Percentiles rank a stretch among this genome's conserved stretches.
These are phyloP conservation scores for Delphinapterus leucas DNA, from an alignment of 2,113 vertebrate species.

Conservation along the genomic window DNA sequence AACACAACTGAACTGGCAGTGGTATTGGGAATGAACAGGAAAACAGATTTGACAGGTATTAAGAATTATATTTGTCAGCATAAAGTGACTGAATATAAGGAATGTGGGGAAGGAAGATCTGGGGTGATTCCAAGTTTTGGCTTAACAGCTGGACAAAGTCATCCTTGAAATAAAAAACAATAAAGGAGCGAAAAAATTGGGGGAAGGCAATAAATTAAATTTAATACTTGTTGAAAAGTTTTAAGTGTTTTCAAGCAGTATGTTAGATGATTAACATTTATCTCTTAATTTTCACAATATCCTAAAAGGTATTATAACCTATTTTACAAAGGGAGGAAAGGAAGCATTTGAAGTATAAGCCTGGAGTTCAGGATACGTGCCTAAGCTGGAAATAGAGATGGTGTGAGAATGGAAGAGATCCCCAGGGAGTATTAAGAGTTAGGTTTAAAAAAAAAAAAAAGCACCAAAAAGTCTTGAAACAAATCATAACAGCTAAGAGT, in stretches of 20 bases:
- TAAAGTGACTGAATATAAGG: background rate
- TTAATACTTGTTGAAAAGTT: background rate
- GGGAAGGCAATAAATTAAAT: background rate
- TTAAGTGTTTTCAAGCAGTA: background rate
- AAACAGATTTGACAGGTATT: background rate
- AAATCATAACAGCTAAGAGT: background rate
- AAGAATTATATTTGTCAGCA: background rate
- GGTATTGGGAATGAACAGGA: background rate
- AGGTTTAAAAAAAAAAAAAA: background rate
- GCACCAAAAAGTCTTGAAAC: background rate
- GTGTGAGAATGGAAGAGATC: background rate
- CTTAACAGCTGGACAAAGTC: background rate
- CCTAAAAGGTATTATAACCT: background rate
- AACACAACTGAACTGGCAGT: background rate
- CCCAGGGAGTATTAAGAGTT: background rate
- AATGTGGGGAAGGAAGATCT: background rate
- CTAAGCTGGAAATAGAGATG: background rate
- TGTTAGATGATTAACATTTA: background rate
- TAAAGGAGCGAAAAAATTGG: background rate
- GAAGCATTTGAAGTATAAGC: background rate
- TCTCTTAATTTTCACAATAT: background rate
- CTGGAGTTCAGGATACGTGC: background rate
- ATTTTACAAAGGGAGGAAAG: background rate
- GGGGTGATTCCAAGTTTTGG: background rate
- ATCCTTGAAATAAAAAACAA: conserved; percentile 9